Conservation (phyloP, 2,113 vertebrate genomes). For the Zonotrichia leucophrys region DNA sequence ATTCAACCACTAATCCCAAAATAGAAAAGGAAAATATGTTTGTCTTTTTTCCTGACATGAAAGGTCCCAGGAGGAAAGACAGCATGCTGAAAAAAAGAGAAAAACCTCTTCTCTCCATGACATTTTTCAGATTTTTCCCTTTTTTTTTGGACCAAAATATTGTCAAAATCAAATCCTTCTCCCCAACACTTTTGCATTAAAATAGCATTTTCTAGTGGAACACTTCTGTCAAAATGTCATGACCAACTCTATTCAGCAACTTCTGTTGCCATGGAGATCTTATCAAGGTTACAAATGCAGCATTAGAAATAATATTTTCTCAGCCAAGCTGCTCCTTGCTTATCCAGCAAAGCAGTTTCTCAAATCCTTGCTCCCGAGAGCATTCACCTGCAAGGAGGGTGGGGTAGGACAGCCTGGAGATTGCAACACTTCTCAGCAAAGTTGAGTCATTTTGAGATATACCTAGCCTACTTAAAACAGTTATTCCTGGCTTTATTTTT, state of each 20-base stretch:
- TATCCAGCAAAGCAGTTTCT: not conserved
- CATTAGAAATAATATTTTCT: slow-evolving; percentile 17
- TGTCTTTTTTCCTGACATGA: not conserved
- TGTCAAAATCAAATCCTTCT: not conserved
- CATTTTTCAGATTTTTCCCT: not conserved
- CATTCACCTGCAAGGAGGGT: not conserved
- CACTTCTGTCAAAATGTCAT: not conserved
- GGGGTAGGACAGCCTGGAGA: not conserved
- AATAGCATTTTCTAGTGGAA: not conserved
- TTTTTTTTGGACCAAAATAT: not conserved
- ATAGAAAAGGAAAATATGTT: slow-evolving; percentile 3
- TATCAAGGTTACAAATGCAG: slow-evolving; percentile 19
- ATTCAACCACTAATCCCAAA: slow-evolving; percentile 5
- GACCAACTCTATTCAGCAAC: not conserved
- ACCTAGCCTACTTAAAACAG: not conserved
- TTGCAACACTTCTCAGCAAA: not conserved
- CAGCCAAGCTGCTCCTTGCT: not conserved
- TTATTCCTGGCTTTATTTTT: not conserved
- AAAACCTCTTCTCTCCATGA: not conserved
- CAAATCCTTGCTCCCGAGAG: not conserved
- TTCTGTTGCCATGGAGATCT: not conserved
- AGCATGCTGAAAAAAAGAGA: not conserved
- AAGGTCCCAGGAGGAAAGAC: not conserved
- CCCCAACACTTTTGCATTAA: not conserved
- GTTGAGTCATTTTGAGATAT: not conserved